A percentile compares a stretch with the other conserved stretches of the same genome.
These are phyloP conservation scores for Carcinoscorpius rotundicauda DNA, from an alignment of 1,140 invertebrate genomes.

Conservation along the genomic window DNA sequence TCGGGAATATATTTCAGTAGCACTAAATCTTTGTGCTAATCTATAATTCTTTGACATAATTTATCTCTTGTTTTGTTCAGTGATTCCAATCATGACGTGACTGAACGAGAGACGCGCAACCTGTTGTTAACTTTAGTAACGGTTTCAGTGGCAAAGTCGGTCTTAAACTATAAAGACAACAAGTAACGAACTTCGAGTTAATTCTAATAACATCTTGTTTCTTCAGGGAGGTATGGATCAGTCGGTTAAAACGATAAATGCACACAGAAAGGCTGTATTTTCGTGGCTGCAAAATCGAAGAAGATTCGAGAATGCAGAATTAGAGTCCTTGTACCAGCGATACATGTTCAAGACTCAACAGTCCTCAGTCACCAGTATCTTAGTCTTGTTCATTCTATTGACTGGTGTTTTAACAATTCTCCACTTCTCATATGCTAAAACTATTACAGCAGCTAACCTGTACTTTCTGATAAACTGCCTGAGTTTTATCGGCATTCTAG, in stretches of 20 bases:
- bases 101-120: no score
- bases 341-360: slow-evolving; percentile 81
- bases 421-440: slow-evolving; percentile 32
- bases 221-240: slow-evolving; percentile 51
- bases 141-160: no score
- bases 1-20: no score
- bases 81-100: no score
- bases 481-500: slow-evolving; percentile 47
- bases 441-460: slow-evolving; percentile 43
- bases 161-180: no score
- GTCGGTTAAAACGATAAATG: slow-evolving; percentile 66
- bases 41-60: no score
- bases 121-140: no score
- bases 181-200: no score
- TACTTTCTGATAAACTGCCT: slow-evolving; percentile 50
- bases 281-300: slow-evolving; percentile 55
- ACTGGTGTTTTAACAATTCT: slow-evolving; percentile 47
- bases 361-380: slow-evolving; percentile 56
- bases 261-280: slow-evolving; percentile 46
- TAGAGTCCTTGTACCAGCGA: slow-evolving; percentile 71
- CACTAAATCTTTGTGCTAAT: no score
- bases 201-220: no score
- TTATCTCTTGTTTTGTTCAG: no score
- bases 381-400: slow-evolving; percentile 54
- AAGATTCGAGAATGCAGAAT: slow-evolving; percentile 69